These are phyloP conservation scores for Chloroceryle aenea DNA, from an alignment of 2,113 vertebrate genomes.

Conservation along the genomic window DNA sequence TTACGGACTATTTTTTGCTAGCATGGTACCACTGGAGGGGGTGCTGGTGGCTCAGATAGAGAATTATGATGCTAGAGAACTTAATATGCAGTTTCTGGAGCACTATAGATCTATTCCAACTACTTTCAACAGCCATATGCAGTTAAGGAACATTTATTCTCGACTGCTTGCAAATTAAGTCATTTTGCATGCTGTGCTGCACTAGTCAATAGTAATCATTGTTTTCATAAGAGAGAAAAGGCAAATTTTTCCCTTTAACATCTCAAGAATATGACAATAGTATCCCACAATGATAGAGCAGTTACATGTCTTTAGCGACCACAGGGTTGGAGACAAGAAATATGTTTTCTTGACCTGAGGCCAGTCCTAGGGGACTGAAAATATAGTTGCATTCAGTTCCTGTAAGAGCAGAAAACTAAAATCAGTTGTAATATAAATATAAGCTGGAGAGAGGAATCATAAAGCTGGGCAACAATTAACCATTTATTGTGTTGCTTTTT, in stretches of 20 bases:
- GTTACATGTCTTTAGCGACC: background rate
- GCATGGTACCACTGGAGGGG: background rate
- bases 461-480: background rate
- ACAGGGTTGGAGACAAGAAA: background rate
- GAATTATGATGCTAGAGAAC: background rate
- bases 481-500: background rate
- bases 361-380: background rate
- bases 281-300: background rate
- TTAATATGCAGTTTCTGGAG: background rate
- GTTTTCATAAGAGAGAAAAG: background rate
- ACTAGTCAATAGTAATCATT: background rate
- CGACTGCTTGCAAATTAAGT: background rate
- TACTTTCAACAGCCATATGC: background rate
- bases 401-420: background rate
- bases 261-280: background rate
- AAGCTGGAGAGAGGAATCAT: background rate
- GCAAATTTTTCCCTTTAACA: constrained; percentile 19
- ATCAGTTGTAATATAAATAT: background rate
- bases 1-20: background rate
- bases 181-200: background rate
- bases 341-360: constrained; percentile 26
- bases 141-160: constrained; percentile 2
- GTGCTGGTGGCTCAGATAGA: too few relatives aligned
- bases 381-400: background rate
- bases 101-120: background rate